These are phyloP conservation scores for Orthosia gothica DNA, from an alignment of 2,888 invertebrate species.

Conservation along the genomic window DNA sequence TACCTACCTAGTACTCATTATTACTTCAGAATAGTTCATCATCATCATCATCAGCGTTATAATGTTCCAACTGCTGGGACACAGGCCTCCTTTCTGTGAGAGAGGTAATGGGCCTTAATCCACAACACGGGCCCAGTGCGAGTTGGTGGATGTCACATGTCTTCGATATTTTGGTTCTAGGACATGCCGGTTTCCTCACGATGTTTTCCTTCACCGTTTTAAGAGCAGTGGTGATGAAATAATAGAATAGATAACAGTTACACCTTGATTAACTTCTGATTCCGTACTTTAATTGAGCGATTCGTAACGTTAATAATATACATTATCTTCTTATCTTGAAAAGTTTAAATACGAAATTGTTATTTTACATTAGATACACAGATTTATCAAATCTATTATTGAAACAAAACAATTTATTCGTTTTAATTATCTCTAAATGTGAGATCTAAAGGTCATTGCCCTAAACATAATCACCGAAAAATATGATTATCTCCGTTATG, in stretches of 20 bases:
- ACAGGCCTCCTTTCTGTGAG: no score
- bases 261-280: background rate
- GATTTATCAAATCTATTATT: background rate
- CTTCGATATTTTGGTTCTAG: no score
- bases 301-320: background rate
- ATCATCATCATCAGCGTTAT: no score
- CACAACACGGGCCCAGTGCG: no score
- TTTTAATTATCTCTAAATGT: constrained; percentile 2
- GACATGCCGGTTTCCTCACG: no score
- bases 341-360: background rate
- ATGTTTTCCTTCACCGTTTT: no score
- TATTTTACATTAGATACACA: background rate
- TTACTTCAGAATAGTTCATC: background rate
- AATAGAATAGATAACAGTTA: no score
- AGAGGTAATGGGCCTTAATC: no score
- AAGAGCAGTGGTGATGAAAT: no score
- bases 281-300: background rate
- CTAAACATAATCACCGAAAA: background rate
- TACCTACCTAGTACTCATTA: background rate
- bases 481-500: background rate
- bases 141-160: no score
- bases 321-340: background rate
- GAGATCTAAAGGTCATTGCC: constrained; percentile 10
- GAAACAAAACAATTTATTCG: background rate
- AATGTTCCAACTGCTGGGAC: no score